Base-by-base conservation (phyloP, 92 coral and sea anemone species). In the Anthopleura xanthogrammica region DNA sequence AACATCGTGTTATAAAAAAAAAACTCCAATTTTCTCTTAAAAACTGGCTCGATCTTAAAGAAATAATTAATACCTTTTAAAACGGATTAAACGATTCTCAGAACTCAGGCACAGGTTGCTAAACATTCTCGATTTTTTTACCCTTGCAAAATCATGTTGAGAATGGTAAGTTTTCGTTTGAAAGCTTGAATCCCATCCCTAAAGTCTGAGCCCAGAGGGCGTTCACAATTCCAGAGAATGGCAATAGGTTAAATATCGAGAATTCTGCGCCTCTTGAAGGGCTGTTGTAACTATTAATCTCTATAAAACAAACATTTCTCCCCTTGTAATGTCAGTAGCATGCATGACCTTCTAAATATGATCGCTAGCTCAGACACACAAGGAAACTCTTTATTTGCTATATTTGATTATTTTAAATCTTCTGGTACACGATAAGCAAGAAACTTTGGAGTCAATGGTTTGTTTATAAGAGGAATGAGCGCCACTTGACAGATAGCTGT, bases 281-380 rank as follows among this genome's bases (percentile, higher is more conserved):
- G 41, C 66, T 81, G 62, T 68, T 81, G 77, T 81, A 81, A 81
- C 77, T 23, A 68, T 81, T 81, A 81, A 81, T 68, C 77, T 17
- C 62, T 7, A 14, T 81, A 81, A 81, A 68, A 24, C 84, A 81
- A 81, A 81, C 84, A 76, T 54, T 81, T 48, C 84, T 81, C 84
- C 17, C 74, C 84, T 81, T 70, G 41, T 64, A 81, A 68, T n/a
- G 77, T 68, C 75, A 50, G 40, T 46, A 81, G n/a, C 16, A 81
- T 81, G 12, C 43, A 52, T 81, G 84, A 81, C 84, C 84, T 55
- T 29, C 58, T 48, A 52, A 77, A 50, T 77, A 52, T 42, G 60
- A 77, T 29, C 58, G 58, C 41, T 29, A 41, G 58, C 41, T 77
- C 70, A 23, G 41, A 17, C 40, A 48, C 29, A 42, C 23, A 54